Base-by-base conservation (phyloP, 2,888 invertebrate genomes). In the Argynnis bischoffii region DNA sequence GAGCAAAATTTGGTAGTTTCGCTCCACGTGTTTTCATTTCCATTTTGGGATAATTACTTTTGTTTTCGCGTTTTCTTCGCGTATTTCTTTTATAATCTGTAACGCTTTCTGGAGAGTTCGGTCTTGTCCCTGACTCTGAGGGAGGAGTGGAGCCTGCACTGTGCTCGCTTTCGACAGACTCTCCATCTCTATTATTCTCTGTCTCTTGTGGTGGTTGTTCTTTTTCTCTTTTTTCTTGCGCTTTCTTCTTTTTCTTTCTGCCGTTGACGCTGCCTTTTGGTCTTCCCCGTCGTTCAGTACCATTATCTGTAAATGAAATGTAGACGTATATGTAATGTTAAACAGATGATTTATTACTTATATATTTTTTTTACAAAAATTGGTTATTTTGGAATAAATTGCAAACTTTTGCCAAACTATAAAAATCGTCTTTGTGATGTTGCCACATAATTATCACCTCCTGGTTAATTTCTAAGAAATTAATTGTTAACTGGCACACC, bases 1-100 rank as follows among this genome's bases (percentile, higher is more conserved):
- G 82, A 8, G 94, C 94, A 79, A 94, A 94, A 79, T 94, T 94
- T 0, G 95, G 95, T 35, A 94, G 85, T 75, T 94, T 95, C 3
- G 94, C 94, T n/a, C 94, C 94, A 50, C 94, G 85, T 0, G 94
- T 94, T 76, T 93, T 92, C 86, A 90, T 91, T 71, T 92, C 92
- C 64, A 91, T 55, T 72, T 92, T 92, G 1, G 93, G 90, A 67
- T 86, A 83, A 70, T 78, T 76, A 63, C 74, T 80, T 55, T 83
- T 85, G 11, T 81, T 70, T 66, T 86, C 83, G 0, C 87, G 80
- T 71, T 84, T 85, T 57, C 83, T 77, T n/a, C 86, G 77, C 21
- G 78, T 81, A 11, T 72, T 75, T 48, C 81, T 78, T 67, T 85
- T 82, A 72, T 77, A 81, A 15, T 86, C 84, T 4, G 70, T 59